Evolutionary conservation across 2,888 invertebrate species (phyloP).

Genomic region (Cantharis rufa): DNA sequence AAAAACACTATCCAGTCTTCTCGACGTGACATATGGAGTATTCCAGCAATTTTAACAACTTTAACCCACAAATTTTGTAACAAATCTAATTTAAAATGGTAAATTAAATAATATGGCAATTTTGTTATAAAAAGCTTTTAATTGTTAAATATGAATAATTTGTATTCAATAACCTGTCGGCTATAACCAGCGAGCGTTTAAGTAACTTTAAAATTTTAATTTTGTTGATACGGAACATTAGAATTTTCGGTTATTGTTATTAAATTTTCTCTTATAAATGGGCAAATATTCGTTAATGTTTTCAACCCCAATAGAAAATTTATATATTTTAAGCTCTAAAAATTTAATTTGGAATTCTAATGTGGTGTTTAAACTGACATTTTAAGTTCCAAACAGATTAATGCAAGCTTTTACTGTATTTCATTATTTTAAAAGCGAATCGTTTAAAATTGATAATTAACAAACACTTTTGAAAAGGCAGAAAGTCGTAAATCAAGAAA

Average conservation of each 20-base stretch:
- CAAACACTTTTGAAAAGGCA: background rate
- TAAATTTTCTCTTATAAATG: background rate
- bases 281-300: background rate
- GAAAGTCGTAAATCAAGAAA: background rate
- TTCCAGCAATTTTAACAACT: background rate
- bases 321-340: background rate
- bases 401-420: background rate
- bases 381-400: background rate
- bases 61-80: background rate
- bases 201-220: background rate
- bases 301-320: background rate
- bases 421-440: background rate
- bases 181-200: background rate
- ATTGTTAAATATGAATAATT: too few species aligned
- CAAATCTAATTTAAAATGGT: too few species aligned
- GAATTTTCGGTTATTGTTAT: background rate
- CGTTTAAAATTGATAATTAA: background rate
- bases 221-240: background rate
- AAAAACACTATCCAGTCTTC: background rate
- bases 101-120: too few species aligned
- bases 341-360: background rate
- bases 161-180: background rate
- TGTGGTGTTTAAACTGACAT: background rate
- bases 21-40: background rate
- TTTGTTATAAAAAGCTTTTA: too few species aligned